Evolutionary conservation across 2,113 vertebrate genomes (phyloP).

Genomic region (Pteruthius melanotis): DNA sequence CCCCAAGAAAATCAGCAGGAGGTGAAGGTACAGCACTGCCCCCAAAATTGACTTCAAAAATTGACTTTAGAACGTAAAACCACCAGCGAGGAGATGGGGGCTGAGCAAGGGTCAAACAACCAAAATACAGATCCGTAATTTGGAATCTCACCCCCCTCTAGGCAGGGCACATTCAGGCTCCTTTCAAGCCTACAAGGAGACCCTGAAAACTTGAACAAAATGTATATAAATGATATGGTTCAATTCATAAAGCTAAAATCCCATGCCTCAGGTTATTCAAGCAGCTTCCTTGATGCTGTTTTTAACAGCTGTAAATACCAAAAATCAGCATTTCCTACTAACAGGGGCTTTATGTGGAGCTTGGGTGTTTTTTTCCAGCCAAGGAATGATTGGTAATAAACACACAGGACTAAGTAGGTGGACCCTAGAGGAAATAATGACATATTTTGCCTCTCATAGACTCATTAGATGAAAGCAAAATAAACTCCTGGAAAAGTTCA

Average conservation of each 20-base stretch:
- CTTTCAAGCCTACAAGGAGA: not conserved
- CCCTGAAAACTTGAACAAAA: not conserved
- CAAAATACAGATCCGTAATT: not conserved
- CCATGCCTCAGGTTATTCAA: constrained; percentile 42
- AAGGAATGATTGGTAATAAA: constrained; percentile 36
- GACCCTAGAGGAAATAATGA: constrained; percentile 1
- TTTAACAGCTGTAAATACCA: constrained; percentile 56
- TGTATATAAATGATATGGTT: not conserved
- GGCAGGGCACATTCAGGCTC: not conserved
- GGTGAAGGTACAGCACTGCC: not conserved
- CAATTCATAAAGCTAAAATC: not conserved
- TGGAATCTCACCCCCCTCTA: not conserved
- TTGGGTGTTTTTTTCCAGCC: constrained; percentile 37
- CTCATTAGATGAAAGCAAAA: constrained; percentile 24
- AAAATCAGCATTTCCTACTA: constrained; percentile 44
- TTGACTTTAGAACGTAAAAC: not conserved
- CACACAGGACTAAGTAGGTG: not conserved
- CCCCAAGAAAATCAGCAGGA: not conserved
- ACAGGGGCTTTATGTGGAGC: constrained; percentile 48
- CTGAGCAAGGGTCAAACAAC: not conserved
- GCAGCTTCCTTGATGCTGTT: constrained; percentile 11
- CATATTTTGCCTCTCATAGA: not conserved
- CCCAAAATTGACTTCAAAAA: not conserved
- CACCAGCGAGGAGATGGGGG: not conserved
- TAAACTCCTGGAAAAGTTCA: constrained; percentile 4